Evolutionary conservation across 2,888 invertebrate genomes (phyloP).

Genomic region (Drosophila ezoana): DNA sequence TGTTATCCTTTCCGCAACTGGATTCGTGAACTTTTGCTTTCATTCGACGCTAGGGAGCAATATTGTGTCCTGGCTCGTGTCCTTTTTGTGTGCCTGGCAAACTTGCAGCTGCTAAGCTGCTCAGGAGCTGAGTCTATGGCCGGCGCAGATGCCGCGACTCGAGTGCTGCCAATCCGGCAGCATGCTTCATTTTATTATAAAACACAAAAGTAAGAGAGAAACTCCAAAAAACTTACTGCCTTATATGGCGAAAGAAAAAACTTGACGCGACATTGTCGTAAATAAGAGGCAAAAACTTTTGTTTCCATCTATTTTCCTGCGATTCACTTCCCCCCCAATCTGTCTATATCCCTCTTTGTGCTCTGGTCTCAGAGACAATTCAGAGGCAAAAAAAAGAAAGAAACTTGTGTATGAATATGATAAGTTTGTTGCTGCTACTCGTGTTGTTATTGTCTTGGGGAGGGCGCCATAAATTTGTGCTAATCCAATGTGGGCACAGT

Average conservation of each 20-base stretch:
- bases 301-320: constrained; percentile 30
- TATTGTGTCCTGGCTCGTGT: constrained; percentile 50
- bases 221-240: constrained; percentile 58
- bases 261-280: constrained; percentile 82
- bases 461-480: constrained; percentile 69
- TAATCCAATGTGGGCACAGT: constrained; percentile 74
- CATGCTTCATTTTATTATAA: constrained; percentile 79
- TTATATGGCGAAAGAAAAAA: constrained; percentile 47
- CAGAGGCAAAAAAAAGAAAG: constrained; percentile 6
- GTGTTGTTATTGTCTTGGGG: constrained; percentile 32
- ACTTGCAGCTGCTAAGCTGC: constrained; percentile 10
- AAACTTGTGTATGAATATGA: constrained; percentile 78
- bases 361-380: constrained; percentile 21
- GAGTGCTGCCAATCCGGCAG: constrained; percentile 57
- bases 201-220: constrained; percentile 52
- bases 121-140: constrained; percentile 43
- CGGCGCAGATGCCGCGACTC: constrained; percentile 65
- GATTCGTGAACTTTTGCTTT: constrained; percentile 80
- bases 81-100: constrained; percentile 26
- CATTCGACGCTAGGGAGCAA: constrained; percentile 75
- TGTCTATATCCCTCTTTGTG: constrained; percentile 8
- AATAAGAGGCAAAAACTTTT: constrained; percentile 78
- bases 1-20: constrained; percentile 17
- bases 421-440: constrained; percentile 61
- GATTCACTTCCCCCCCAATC: background rate